Conservation (phyloP, 2,113 vertebrate genomes). For the Engystomops pustulosus region DNA sequence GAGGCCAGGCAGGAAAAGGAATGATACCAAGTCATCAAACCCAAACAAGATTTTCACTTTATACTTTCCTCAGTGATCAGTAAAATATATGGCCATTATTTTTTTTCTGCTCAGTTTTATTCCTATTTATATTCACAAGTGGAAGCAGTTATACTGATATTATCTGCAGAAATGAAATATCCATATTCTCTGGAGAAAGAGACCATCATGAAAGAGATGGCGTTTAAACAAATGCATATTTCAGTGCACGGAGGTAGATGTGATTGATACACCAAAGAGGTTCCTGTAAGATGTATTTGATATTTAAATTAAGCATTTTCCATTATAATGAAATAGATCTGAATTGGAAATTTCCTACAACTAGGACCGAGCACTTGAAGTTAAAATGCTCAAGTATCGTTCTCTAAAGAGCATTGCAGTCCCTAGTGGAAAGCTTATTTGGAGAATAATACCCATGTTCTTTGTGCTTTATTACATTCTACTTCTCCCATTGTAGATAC, state of each 20-base stretch:
- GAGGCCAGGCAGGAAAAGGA: not conserved
- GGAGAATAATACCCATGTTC: not conserved
- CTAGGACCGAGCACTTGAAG: not conserved
- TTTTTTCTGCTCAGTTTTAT: not conserved
- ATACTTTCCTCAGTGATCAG: not conserved
- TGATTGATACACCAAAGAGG: slow-evolving; percentile 1
- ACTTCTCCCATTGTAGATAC: slow-evolving; percentile 56
- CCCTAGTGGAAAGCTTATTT: not conserved
- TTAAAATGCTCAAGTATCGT: not conserved
- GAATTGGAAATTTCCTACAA: slow-evolving; percentile 21
- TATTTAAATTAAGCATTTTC: slow-evolving; percentile 16
- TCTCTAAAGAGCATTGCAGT: not conserved
- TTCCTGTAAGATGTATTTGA: slow-evolving; percentile 20
- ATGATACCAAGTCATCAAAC: not conserved
- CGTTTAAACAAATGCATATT: not conserved
- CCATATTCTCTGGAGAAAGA: not conserved
- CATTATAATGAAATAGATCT: slow-evolving; percentile 8
- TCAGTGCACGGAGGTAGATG: not conserved
- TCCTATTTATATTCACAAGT: not conserved
- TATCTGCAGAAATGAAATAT: not conserved
- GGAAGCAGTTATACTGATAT: not conserved
- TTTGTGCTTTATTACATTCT: slow-evolving; percentile 25
- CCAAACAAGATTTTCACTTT: not conserved
- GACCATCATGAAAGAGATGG: not conserved
- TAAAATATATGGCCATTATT: not conserved